Evolutionary conservation across 2,888 invertebrate species (phyloP).

Genomic region (Acrobasis repandana): DNA sequence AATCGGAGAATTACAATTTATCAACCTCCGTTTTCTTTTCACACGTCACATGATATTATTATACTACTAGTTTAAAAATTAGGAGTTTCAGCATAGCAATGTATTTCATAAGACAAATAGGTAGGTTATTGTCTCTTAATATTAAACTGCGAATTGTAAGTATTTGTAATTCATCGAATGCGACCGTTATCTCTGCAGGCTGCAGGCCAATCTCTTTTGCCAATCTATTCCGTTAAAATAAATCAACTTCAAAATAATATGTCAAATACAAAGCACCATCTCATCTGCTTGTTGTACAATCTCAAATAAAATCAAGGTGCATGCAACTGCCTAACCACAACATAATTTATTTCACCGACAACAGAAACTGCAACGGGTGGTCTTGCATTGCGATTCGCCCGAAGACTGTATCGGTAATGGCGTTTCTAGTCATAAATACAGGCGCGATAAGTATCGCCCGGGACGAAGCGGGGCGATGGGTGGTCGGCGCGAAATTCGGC

Average conservation of each 20-base stretch:
- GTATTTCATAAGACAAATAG: no score
- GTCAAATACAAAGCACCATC: background rate
- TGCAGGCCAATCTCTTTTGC: background rate
- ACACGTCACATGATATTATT: background rate
- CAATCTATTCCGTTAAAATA: background rate
- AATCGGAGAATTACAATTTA: slow-evolving; percentile 26
- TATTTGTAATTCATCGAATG: background rate
- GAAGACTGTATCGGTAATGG: slow-evolving; percentile 55
- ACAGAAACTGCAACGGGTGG: slow-evolving; percentile 59
- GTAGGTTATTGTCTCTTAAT: no score
- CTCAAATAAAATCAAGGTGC: slow-evolving; percentile 12
- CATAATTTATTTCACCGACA: slow-evolving; percentile 45
- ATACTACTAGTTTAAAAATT: no score
- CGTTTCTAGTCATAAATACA: slow-evolving; percentile 76
- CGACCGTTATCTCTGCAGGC: background rate
- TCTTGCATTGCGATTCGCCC: slow-evolving; percentile 55
- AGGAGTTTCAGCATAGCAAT: no score
- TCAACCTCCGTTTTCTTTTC: slow-evolving; percentile 24
- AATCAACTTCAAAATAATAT: background rate
- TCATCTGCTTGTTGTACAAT: slow-evolving; percentile 3
- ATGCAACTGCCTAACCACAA: slow-evolving; percentile 31
- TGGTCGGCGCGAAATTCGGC: slow-evolving; percentile 81
- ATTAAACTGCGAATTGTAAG: background rate
- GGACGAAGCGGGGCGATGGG: slow-evolving; percentile 62
- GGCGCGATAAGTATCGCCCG: slow-evolving; percentile 74